Percentiles rank a stretch among this genome's conserved stretches.
Conservation (phyloP, 2,888 invertebrate species). For the Perdita meconis region DNA sequence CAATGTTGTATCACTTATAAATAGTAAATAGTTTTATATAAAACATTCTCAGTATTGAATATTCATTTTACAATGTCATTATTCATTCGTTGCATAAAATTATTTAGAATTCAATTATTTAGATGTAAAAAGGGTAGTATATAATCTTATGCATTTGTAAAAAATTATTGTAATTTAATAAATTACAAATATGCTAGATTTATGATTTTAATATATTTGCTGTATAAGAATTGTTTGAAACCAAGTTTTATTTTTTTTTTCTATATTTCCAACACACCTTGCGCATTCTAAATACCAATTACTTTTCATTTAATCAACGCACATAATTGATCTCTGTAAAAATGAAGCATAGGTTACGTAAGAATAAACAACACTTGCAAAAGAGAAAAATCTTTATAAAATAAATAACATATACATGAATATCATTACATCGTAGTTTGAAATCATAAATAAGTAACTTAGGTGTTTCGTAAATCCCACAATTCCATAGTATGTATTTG, state of each 20-base stretch:
- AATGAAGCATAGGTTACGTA: neutral
- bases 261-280: neutral
- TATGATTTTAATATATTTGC: neutral
- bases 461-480: conserved; percentile 77
- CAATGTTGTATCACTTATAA: conserved; percentile 15
- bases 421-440: conserved; percentile 78
- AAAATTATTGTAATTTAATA: conserved; percentile 23
- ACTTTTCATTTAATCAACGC: too few species aligned
- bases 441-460: conserved; percentile 79
- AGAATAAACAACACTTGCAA: conserved; percentile 67
- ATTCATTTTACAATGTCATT: neutral
- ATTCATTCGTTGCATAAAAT: too few species aligned
- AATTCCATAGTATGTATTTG: conserved; percentile 81
- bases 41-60: conserved; percentile 6
- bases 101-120: conserved; percentile 8
- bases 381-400: conserved; percentile 81
- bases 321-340: neutral
- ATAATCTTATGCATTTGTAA: conserved; percentile 27
- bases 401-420: conserved; percentile 82
- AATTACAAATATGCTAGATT: conserved; percentile 14
- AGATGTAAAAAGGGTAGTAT: conserved; percentile 1
- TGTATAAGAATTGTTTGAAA: neutral
- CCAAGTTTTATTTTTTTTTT: too few species aligned
- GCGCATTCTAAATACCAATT: neutral
- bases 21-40: conserved; percentile 40